Conservation (phyloP, 2,113 vertebrate species). For the Ramphastos sulfuratus region DNA sequence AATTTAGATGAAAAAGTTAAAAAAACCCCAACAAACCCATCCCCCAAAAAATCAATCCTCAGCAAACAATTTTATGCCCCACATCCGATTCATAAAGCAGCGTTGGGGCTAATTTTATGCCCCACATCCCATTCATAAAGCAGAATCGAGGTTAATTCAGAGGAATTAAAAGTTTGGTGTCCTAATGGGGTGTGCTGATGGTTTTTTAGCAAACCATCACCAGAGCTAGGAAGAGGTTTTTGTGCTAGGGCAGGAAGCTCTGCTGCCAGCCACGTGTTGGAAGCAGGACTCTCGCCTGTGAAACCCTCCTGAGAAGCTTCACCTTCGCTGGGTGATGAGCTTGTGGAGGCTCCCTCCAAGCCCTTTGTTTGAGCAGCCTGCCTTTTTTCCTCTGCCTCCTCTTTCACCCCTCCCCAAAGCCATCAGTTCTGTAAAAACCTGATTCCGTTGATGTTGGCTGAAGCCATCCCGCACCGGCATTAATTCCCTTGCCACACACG, state of each 20-base stretch:
- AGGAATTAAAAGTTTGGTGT: background rate
- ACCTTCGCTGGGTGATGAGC: background rate
- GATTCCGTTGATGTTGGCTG: accelerated
- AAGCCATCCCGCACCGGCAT: accelerated
- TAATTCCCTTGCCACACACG: background rate
- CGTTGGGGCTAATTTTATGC: background rate
- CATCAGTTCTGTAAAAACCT: background rate
- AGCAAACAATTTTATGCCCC: accelerated
- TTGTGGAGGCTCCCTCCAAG: accelerated
- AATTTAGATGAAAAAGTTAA: no score
- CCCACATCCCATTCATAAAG: background rate
- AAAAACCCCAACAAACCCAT: no score
- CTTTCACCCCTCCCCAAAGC: background rate
- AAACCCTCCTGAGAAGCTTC: background rate
- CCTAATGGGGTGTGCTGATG: background rate
- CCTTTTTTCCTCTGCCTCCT: accelerated
- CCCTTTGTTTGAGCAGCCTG: background rate
- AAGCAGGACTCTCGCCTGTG: background rate
- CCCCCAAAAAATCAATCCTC: background rate
- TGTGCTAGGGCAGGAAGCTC: background rate
- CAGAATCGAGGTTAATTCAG: no score
- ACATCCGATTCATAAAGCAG: background rate
- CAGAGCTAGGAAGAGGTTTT: background rate
- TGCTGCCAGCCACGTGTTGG: background rate
- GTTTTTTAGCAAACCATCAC: background rate